These are phyloP conservation scores for Tortrix viridana DNA, from an alignment of 2,888 invertebrate species.

Conservation along the genomic window DNA sequence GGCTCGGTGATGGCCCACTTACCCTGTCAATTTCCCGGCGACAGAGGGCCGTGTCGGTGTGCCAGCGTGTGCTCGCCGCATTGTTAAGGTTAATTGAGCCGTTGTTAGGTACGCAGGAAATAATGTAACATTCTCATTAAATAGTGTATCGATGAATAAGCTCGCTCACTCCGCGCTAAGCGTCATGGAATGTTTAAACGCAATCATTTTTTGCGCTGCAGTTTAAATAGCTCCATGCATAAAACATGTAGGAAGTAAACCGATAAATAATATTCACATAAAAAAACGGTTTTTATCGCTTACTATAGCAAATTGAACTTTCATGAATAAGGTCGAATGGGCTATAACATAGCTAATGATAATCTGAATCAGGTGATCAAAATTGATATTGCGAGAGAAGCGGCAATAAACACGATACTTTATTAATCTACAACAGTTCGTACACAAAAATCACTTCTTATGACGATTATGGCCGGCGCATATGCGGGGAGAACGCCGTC, in stretches of 20 bases:
- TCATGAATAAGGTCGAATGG: slow-evolving; percentile 52
- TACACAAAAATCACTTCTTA: slow-evolving; percentile 69
- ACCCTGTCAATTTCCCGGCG: slow-evolving; percentile 24
- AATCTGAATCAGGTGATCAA: slow-evolving; percentile 50
- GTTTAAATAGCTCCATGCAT: slow-evolving; percentile 34
- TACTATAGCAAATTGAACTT: slow-evolving; percentile 51
- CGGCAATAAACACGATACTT: slow-evolving; percentile 59
- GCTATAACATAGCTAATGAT: slow-evolving; percentile 51
- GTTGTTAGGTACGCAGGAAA: slow-evolving; percentile 35
- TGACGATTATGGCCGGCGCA: slow-evolving; percentile 53
- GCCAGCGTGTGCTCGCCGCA: slow-evolving; percentile 30
- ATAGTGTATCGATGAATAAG: slow-evolving; percentile 34
- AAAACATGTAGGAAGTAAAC: slow-evolving; percentile 43
- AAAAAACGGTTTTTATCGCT: slow-evolving; percentile 46
- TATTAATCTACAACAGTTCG: slow-evolving; percentile 58
- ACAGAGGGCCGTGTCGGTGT: slow-evolving; percentile 25
- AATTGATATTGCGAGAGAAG: slow-evolving; percentile 45
- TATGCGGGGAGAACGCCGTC: slow-evolving; percentile 46
- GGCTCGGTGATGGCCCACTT: slow-evolving; percentile 16
- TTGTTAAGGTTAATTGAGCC: slow-evolving; percentile 39
- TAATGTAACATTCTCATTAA: slow-evolving; percentile 37
- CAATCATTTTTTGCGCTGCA: slow-evolving; percentile 26
- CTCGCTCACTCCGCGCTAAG: slow-evolving; percentile 11
- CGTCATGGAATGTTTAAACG: slow-evolving; percentile 24
- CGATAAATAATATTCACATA: slow-evolving; percentile 40